Evolutionary conservation across 2,797 vertebrate species (phyloP).

Genomic region (Gymnocypris eckloni): DNA sequence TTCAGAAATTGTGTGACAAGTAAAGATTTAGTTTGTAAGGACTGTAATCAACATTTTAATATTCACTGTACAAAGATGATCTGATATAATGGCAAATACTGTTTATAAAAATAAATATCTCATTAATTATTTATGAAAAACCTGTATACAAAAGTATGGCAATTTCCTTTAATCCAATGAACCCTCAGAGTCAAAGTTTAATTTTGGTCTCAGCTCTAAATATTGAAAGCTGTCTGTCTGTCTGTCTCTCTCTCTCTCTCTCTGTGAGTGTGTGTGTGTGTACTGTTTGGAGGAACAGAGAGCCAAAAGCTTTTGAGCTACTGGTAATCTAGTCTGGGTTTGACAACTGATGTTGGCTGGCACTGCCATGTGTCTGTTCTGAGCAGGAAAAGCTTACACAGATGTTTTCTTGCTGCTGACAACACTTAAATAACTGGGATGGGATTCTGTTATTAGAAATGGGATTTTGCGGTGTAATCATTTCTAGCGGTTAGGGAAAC

Average conservation of each 20-base stretch:
- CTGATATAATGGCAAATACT: not conserved
- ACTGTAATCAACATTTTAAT: not conserved
- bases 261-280: conserved; percentile 10
- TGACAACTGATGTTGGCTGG: conserved; percentile 6
- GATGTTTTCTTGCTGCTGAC: conserved; percentile 57
- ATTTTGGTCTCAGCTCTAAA: conserved; percentile 44
- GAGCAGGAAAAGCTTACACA: conserved; percentile 23
- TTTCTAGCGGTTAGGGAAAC: conserved; percentile 5
- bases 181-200: conserved; percentile 54
- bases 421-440: conserved; percentile 65
- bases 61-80: not conserved
- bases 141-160: conserved; percentile 67
- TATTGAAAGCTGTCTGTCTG: not conserved
- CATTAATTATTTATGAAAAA: conserved; percentile 72
- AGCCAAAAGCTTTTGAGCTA: conserved; percentile 46
- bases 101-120: conserved; percentile 18
- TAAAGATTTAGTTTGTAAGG: too few species aligned
- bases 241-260: conserved; percentile 15
- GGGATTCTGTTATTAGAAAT: conserved; percentile 58
- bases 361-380: conserved; percentile 31
- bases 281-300: conserved; percentile 19
- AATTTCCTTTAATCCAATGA: conserved; percentile 52
- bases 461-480: conserved; percentile 48
- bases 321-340: conserved; percentile 2
- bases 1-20: too few species aligned